Base-by-base conservation (phyloP, 92 coral and sea anemone genomes). In the Palythoa grandis region DNA sequence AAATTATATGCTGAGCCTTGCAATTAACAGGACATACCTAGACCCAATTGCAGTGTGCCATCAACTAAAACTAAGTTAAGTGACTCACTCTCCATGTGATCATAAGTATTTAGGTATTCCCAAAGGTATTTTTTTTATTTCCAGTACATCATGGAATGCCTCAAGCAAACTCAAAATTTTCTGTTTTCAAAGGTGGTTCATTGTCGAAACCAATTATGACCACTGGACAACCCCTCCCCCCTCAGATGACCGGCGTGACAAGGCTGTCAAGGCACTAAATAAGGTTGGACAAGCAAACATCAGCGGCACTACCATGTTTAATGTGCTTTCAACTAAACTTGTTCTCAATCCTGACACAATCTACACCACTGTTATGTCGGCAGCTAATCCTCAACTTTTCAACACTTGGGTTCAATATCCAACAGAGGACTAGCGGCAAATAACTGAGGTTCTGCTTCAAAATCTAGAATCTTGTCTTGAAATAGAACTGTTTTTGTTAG, bases 141-240 rank as follows among this genome's bases (percentile, higher is more conserved):
- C 17, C 17, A 29, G 35, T 20, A 8, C 3, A 29, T 25, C 16
- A 7, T 37, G 25, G 3, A 65, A 19, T 22, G 7, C 3, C 17
- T 13, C 1, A 25, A 12, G 17, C 38, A 37, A 22, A 37, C 38
- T 72, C 17, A 15, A 6, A 15, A 5, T 74, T 43, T 43, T 29
- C 11, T 71, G 50, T 71, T 38, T 63, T 35, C 8, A 23, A 73
- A 95, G 98, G 79, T 95, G 98, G 98, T 95, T 86, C 82, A 88
- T 95, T 78, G 98, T 95, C 16, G 98, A 95, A 90, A 95, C 98
- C 25, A 95, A 95, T 84, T 95, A 95, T 87, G 98, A 95, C 75
- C 98, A 95, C 82, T 95, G 98, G 98, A 89, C 88, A 2, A 89
- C 95, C 14, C 95, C 98, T 43, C 98, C 98, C 65, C 91, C 95